Evolutionary conservation across 53 echinoderm and acorn worm species (phyloP), one percentile per base, ranked within the genome.

Genomic region (Astropecten irregularis): DNA sequence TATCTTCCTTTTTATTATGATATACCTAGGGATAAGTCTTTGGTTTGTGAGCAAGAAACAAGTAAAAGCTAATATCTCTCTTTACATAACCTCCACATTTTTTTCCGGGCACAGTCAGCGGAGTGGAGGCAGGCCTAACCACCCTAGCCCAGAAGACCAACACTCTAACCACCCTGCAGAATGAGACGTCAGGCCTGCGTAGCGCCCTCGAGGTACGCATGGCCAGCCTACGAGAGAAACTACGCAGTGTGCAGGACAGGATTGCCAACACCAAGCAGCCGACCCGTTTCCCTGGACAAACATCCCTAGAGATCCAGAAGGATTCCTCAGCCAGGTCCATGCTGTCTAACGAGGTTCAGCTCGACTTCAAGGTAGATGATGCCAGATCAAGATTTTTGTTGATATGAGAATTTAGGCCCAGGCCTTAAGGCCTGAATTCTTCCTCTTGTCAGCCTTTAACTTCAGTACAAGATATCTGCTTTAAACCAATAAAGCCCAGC

Each of bases 261-360:
- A 89, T 97, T 16, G 92, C 93, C 49, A 85, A 92, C 67, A 88
- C 94, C 47, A 90, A 86, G 49, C 90, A 94, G 46, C 97, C 97
- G 0, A 92, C 87, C 4, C 82, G 91, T 9, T 90, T 97, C 52
- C 47, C 76, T 1, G 92, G 90, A 6, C 87, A 89, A n/a, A 92
- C 85, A 10, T 87, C 92, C 1, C 53, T 97, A 40, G 51, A 85
- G 10, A 51, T 94, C 65, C 56, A 86, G 38, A 68, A 71, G 4
- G 55, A 68, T 5, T 72, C 59, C 0, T 52, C 84, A 16, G 74
- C 51, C 1, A 3, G 29, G 3, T 67, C 86, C n/a, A 66, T 82
- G 0, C 77, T 94, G 6, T 94, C 68, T 54, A 92, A 94, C 16
- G 92, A 92, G 67, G 60, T 97, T 22, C 69, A 69, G 47, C 69